Conservation (phyloP, 2,888 invertebrate species). For the Ormyrus rosae region DNA sequence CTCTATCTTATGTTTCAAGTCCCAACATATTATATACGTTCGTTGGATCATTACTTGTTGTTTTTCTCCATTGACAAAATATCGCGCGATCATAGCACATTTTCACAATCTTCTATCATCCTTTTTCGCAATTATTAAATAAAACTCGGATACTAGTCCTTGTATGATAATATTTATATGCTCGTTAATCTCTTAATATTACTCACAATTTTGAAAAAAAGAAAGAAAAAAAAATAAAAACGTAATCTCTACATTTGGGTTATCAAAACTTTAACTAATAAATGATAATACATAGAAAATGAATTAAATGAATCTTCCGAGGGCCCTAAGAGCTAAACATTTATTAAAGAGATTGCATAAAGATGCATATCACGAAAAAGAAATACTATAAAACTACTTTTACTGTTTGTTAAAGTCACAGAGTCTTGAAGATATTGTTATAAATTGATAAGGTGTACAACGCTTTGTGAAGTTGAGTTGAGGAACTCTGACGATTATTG, state of each 20-base stretch:
- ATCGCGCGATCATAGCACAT: conserved; percentile 29
- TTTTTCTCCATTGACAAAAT: conserved; percentile 20
- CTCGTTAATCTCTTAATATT: conserved; percentile 49
- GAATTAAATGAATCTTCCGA: conserved; percentile 37
- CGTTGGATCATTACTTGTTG: conserved; percentile 16
- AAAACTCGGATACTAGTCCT: conserved; percentile 57
- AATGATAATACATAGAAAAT: conserved; percentile 35
- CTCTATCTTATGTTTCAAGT: background rate
- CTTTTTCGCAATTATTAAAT: conserved; percentile 37
- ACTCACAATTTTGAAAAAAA: conserved; percentile 30
- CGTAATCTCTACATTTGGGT: conserved; percentile 45
- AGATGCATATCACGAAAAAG: conserved; percentile 51
- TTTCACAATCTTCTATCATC: conserved; percentile 36
- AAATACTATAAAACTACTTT: conserved; percentile 42
- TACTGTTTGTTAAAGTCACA: conserved; percentile 55
- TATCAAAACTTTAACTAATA: conserved; percentile 51
- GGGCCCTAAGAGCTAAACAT: conserved; percentile 38
- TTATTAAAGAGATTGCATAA: conserved; percentile 44
- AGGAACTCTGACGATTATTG: conserved; percentile 32
- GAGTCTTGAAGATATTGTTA: conserved; percentile 56
- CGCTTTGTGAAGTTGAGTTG: conserved; percentile 50
- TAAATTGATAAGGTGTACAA: conserved; percentile 46
- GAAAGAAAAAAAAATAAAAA: conserved; percentile 22
- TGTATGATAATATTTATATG: conserved; percentile 57
- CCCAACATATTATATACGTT: background rate